These are phyloP conservation scores for Chrysina gloriosa DNA, from an alignment of 2,888 invertebrate genomes.

Conservation along the genomic window DNA sequence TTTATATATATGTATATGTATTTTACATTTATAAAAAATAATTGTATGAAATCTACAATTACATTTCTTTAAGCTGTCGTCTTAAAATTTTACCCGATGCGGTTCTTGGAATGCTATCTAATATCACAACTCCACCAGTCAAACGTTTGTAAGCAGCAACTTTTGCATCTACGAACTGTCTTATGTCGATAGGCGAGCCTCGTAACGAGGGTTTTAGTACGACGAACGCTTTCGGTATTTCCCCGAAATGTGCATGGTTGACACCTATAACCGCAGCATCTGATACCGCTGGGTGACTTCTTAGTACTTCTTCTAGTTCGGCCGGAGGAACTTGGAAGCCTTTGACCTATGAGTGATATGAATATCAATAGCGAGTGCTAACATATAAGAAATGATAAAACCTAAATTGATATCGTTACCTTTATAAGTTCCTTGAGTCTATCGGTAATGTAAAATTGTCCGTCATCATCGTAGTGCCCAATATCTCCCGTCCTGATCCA, in stretches of 20 bases:
- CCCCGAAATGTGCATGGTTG: slow-evolving; percentile 75
- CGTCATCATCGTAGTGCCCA: slow-evolving; percentile 70
- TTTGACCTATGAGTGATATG: slow-evolving; percentile 58
- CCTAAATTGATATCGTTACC: slow-evolving; percentile 38
- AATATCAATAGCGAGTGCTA: too few species aligned
- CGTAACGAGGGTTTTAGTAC: slow-evolving; percentile 67
- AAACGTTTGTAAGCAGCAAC: slow-evolving; percentile 83
- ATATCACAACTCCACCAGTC: slow-evolving; percentile 67
- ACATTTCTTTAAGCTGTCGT: slow-evolving; percentile 58
- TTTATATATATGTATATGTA: too few species aligned
- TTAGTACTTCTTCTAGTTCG: slow-evolving; percentile 81
- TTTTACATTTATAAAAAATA: too few species aligned
- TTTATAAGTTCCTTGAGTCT: slow-evolving; percentile 85
- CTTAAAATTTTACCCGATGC: slow-evolving; percentile 73
- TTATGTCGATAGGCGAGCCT: slow-evolving; percentile 69
- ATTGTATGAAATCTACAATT: too few species aligned
- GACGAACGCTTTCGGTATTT: slow-evolving; percentile 81
- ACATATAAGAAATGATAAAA: slow-evolving; percentile 1
- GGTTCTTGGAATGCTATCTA: slow-evolving; percentile 70
- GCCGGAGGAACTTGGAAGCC: slow-evolving; percentile 87
- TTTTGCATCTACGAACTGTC: slow-evolving; percentile 72
- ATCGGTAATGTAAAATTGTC: slow-evolving; percentile 76
- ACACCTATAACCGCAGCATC: slow-evolving; percentile 89
- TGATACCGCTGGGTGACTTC: slow-evolving; percentile 77
- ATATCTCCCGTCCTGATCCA: slow-evolving; percentile 80